phyloP scores from a whole-genome alignment of 2,888 invertebrate genomes.

The Ypsolopha sequella region DNA sequence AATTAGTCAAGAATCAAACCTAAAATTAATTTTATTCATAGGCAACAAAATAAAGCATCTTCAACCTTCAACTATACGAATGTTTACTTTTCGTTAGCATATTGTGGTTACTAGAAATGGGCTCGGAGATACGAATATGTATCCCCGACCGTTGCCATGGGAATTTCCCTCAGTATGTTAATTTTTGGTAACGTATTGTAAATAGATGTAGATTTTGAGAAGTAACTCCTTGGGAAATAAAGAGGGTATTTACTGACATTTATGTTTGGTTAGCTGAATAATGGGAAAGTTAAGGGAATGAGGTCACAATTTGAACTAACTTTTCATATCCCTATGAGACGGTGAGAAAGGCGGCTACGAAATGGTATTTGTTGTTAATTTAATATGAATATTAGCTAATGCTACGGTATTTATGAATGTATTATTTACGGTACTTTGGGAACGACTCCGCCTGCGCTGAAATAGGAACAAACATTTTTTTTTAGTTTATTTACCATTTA shows the following conservation, averaged over 20 bases:
- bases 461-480: no score
- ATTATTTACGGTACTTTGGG: no score
- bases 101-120: not conserved
- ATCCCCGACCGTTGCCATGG: constrained; percentile 44
- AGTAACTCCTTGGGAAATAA: constrained; percentile 44
- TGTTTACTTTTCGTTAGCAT: not conserved
- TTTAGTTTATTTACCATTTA: no score
- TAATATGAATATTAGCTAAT: no score
- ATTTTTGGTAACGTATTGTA: constrained; percentile 55
- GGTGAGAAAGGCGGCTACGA: no score
- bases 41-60: no score
- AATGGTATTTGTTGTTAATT: no score
- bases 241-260: not conserved
- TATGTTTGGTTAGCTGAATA: not conserved
- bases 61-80: no score
- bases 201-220: constrained; percentile 55
- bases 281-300: not conserved
- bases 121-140: constrained; percentile 17
- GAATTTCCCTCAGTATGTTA: constrained; percentile 61
- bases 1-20: not conserved
- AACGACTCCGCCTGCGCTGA: no score
- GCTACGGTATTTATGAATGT: no score
- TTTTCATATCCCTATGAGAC: no score
- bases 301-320: no score
- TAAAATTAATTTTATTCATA: not conserved